A percentile compares a stretch with the other conserved stretches of the same genome.
Evolutionary conservation across 1,140 invertebrate species (phyloP).

Genomic region (Drosophila nigrodunni): DNA sequence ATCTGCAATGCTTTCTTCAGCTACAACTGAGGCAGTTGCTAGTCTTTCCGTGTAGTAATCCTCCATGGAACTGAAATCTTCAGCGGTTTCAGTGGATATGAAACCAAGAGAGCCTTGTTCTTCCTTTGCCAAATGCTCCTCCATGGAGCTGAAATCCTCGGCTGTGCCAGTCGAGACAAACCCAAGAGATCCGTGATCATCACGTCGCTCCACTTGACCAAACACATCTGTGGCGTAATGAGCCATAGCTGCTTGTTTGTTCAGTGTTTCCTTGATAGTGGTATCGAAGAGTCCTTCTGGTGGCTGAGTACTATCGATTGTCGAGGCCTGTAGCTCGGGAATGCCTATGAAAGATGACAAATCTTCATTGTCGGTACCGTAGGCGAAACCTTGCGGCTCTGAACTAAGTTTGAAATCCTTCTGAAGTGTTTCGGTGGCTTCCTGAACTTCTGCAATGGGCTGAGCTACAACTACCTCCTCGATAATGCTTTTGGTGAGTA

Average conservation of each 20-base stretch:
- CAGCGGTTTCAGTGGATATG: conserved; percentile 77
- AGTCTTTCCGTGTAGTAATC: conserved; percentile 79
- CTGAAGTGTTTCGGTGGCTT: conserved; percentile 88
- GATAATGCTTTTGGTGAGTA: conserved; percentile 80
- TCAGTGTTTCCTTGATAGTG: conserved; percentile 69
- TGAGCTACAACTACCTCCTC: conserved; percentile 85
- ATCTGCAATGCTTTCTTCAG: conserved; percentile 54
- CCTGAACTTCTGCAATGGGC: conserved; percentile 89
- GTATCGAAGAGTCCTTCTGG: conserved; percentile 68
- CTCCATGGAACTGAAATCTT: conserved; percentile 82
- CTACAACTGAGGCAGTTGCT: conserved; percentile 62
- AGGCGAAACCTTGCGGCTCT: conserved; percentile 47
- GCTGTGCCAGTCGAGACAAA: conserved; percentile 78
- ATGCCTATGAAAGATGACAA: conserved; percentile 75
- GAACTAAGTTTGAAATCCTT: conserved; percentile 89
- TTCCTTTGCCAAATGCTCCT: conserved; percentile 70
- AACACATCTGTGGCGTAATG: conserved; percentile 70
- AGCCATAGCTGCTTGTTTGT: conserved; percentile 71
- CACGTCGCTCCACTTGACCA: conserved; percentile 56
- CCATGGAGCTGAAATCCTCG: conserved; percentile 78
- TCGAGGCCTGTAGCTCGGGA: conserved; percentile 61
- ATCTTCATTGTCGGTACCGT: conserved; percentile 51
- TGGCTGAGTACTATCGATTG: conserved; percentile 60
- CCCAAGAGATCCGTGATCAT: conserved; percentile 73
- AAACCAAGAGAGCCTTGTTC: conserved; percentile 77